phyloP scores from a whole-genome alignment of 2,797 vertebrate species.

The Muscicapa striata region DNA sequence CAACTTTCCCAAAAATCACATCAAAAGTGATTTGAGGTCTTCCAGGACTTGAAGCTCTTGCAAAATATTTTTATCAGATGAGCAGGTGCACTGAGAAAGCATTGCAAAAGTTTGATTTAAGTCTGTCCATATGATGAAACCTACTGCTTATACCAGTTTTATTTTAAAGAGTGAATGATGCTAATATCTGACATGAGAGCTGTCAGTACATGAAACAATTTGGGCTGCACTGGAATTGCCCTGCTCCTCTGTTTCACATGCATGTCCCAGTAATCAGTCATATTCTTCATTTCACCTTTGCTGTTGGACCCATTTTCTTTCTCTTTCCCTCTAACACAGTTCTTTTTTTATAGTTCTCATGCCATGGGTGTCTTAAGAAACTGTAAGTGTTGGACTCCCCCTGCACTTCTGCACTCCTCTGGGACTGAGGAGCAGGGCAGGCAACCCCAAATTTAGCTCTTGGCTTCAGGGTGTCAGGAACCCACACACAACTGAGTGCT shows the following conservation, averaged over 20 bases:
- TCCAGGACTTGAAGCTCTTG: background rate
- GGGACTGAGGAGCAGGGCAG: too few relatives aligned
- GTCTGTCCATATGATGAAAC: background rate
- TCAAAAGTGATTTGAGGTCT: slow-evolving; percentile 1
- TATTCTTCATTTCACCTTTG: slow-evolving; percentile 6
- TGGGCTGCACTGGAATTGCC: background rate
- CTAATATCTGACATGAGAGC: background rate
- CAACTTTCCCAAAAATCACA: slow-evolving; percentile 1
- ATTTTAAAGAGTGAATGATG: background rate
- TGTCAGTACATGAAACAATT: background rate
- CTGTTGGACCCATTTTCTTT: background rate
- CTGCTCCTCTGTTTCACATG: background rate
- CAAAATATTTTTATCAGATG: slow-evolving; percentile 16
- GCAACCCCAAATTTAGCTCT: background rate
- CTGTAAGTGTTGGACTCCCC: too few relatives aligned
- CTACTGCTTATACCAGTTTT: background rate
- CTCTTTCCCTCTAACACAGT: background rate
- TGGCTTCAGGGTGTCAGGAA: background rate
- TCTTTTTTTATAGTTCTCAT: background rate
- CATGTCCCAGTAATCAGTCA: background rate
- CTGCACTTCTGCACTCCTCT: too few relatives aligned
- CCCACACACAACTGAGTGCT: background rate
- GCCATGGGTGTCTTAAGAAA: background rate
- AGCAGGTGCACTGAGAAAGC: background rate
- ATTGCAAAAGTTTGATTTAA: slow-evolving; percentile 1